Evolutionary conservation across 2,113 vertebrate genomes (phyloP), one percentile per base, ranked within the genome.

Genomic region (Panthera tigris): DNA sequence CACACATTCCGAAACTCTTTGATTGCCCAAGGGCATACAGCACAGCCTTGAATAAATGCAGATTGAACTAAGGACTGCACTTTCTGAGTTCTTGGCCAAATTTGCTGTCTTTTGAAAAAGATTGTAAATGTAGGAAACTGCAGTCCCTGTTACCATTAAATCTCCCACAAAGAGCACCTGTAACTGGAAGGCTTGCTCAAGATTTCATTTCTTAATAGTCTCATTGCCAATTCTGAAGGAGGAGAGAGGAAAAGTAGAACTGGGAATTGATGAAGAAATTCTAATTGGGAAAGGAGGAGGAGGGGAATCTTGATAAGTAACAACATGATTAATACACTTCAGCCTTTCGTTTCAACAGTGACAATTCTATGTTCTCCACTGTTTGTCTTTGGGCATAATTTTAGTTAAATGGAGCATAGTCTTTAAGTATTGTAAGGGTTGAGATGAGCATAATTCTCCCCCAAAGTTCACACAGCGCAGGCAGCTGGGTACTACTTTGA

Each of bases 11-110:
- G 12, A 73, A 82, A 63, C 55, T 88, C 93, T 83, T 27, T 94
- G 96, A 98, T 97, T 98, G 97, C 98, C 95, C 95, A 88, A 61
- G 95, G 97, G 97, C 93, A 97, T 94, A 92, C 76, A 94, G 90
- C 92, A 45, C 0, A 0, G 69, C 96, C 95, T 95, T 88, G 91
- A 94, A 95, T 98, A 95, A 97, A 97, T 96, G 94, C 96, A 97
- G 93, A 97, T 88, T 89, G 93, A 81, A 92, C 83, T 91, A 96
- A 92, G 89, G 69, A 95, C 50, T 76, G 71, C 25, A 33, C 61
- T 84, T 93, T 71, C 80, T 92, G 36, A 97, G 45, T 27, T 79
- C 55, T 93, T 90, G 91, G 91, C 95, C 93, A 97, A 79, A 92
- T 88, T 78, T 25, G n/a, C 74, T 94, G 33, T 96, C 94, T 86